A percentile compares a stretch with the other conserved stretches of the same genome.
These are phyloP conservation scores for Baronia brevicornis DNA, from an alignment of 2,888 invertebrate species.

Conservation along the genomic window DNA sequence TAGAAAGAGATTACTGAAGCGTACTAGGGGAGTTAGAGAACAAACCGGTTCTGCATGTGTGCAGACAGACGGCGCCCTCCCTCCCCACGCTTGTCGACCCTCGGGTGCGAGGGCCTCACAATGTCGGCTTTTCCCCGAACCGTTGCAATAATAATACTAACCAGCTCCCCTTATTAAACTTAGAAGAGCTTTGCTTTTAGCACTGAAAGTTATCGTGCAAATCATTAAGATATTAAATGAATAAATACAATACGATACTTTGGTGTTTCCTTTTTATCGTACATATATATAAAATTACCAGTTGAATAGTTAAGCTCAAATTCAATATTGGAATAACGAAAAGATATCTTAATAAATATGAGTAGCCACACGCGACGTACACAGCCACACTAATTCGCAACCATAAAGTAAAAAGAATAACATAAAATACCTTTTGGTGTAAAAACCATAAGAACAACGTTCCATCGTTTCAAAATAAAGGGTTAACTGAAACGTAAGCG, in stretches of 20 bases:
- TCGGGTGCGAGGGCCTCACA: slow-evolving; percentile 59
- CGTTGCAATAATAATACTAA: slow-evolving; percentile 63
- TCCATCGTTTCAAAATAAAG: slow-evolving; percentile 82
- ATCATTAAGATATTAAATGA: too few relatives aligned
- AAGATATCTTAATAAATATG: too few relatives aligned
- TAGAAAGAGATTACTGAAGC: slow-evolving; percentile 52
- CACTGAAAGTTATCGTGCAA: slow-evolving; percentile 13
- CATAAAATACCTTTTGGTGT: slow-evolving; percentile 86
- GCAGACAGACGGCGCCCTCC: slow-evolving; percentile 61
- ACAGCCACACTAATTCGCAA: slow-evolving; percentile 59
- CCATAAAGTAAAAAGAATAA: slow-evolving; percentile 69
- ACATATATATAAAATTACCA: slow-evolving; percentile 1
- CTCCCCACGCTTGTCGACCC: slow-evolving; percentile 66
- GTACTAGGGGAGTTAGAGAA: slow-evolving; percentile 65
- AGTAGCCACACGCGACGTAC: slow-evolving; percentile 66
- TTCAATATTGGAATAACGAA: too few relatives aligned
- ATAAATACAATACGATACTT: too few relatives aligned
- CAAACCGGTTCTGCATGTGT: slow-evolving; percentile 73
- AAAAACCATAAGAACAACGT: slow-evolving; percentile 87
- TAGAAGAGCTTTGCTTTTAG: slow-evolving; percentile 21
- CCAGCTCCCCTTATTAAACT: slow-evolving; percentile 22
- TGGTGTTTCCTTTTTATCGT: too few relatives aligned
- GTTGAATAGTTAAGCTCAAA: too few relatives aligned
- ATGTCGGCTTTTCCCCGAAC: slow-evolving; percentile 61
- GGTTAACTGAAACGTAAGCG: slow-evolving; percentile 73